Base-by-base conservation (phyloP, 2,888 invertebrate species). In the Apodemia zela region DNA sequence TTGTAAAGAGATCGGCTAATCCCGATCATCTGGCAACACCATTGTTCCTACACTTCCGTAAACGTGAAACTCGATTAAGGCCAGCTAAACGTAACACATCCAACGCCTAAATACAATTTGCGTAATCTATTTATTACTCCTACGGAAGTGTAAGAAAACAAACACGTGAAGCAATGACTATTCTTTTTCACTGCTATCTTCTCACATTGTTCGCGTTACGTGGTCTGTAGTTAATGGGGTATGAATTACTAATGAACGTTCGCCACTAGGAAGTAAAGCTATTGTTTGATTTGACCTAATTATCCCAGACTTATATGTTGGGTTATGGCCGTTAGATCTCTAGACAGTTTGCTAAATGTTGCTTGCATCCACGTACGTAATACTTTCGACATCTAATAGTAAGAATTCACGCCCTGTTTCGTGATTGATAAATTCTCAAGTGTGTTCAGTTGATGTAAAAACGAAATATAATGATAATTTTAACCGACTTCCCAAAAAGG, bases 151-250 rank as follows among this genome's bases (percentile, higher is more conserved):
- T 58, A 64, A 57, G 60, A 65, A 65, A 85, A 85, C 81, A 84
- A 84, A 85, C 84, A 84, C 77, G 77, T 89, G 83, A 85, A 73
- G 89, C 86, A 89, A 89, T 84, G 81, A 81, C 84, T 81, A 84
- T 87, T 88, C 82, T 87, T 86, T 79, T 81, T 76, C 81, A 79
- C 80, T 76, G 78, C 85, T 86, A 87, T 87, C 87, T 82, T 81
- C 77, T 80, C 76, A 75, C 84, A 89, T 90, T 90, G 90, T 90
- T 86, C 70, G 71, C 68, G 76, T 90, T 90, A 89, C 87, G 88
- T 87, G 89, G 87, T 69, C 70, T 74, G 75, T 73, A 77, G 81
- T 83, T 85, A 88, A 87, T 86, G 82, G 84, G 76, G 80, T 85
- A 86, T 87, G 82, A 85, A 87, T 85, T 75, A 74, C 73, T 82